Evolutionary conservation across 2,113 vertebrate species (phyloP).

Genomic region (Pachyramphus minor): DNA sequence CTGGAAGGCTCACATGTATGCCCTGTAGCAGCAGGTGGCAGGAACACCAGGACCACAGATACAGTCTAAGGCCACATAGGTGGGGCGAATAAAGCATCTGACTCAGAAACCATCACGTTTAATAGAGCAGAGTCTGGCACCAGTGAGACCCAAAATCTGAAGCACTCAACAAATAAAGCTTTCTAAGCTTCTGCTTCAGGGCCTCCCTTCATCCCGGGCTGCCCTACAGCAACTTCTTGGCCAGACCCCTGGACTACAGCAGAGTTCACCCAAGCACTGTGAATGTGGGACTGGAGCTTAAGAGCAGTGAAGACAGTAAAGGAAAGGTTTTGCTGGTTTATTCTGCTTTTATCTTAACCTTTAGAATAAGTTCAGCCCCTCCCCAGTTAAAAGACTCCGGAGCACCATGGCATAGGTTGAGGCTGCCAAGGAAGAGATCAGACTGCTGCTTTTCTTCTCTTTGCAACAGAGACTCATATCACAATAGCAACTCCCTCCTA

Average conservation of each 20-base stretch:
- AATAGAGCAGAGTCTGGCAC: neutral
- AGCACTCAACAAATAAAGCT: neutral
- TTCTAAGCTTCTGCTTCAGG: neutral
- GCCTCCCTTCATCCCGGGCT: neutral
- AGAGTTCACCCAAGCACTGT: neutral
- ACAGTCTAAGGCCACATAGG: neutral
- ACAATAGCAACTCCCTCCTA: neutral
- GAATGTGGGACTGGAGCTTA: neutral
- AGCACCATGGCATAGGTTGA: neutral
- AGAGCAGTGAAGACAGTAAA: neutral
- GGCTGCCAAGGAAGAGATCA: neutral
- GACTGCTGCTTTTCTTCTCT: neutral
- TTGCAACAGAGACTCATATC: neutral
- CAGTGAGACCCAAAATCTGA: neutral
- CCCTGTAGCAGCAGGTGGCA: neutral
- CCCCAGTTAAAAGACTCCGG: neutral
- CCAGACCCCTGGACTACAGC: neutral
- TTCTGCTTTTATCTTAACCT: slow-evolving; percentile 8
- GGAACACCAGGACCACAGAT: neutral
- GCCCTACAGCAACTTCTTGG: neutral
- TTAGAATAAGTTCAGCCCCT: neutral
- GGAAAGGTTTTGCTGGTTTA: neutral
- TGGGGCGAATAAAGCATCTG: neutral
- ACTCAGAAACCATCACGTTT: neutral
- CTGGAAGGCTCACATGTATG: neutral